These are phyloP conservation scores for Plestiodon gilberti DNA, from an alignment of 2,113 vertebrate genomes.

Conservation along the genomic window DNA sequence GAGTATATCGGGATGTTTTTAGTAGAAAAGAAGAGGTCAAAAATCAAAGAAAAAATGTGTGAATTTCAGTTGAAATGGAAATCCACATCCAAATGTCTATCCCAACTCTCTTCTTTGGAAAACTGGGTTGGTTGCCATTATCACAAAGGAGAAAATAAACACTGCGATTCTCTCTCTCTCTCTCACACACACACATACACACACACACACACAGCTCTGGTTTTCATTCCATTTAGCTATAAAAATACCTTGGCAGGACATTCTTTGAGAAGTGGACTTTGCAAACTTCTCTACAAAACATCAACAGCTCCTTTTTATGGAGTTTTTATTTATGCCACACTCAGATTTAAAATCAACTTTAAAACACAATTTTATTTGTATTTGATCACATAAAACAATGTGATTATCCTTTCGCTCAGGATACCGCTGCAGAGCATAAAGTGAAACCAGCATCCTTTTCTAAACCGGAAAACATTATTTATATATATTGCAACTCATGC, in stretches of 20 bases:
- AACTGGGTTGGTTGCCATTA: not conserved
- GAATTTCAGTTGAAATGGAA: too few species aligned
- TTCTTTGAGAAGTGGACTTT: slow-evolving; percentile 49
- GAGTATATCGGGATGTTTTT: too few species aligned
- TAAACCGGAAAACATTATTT: slow-evolving; percentile 3
- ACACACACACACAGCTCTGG: slow-evolving; percentile 34
- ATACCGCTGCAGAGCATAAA: slow-evolving; percentile 13
- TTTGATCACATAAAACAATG: slow-evolving; percentile 52
- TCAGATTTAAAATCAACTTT: slow-evolving; percentile 52
- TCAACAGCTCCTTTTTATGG: slow-evolving; percentile 30
- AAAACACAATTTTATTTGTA: slow-evolving; percentile 40
- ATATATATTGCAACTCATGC: not conserved
- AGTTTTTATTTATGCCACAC: slow-evolving; percentile 21
- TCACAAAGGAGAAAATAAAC: not conserved
- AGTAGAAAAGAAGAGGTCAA: too few species aligned
- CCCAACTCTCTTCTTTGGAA: not conserved
- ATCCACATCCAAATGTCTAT: not conserved
- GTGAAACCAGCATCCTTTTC: slow-evolving; percentile 37
- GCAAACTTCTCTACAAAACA: slow-evolving; percentile 30
- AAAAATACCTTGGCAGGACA: slow-evolving; percentile 49
- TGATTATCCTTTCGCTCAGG: not conserved
- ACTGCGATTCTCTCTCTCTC: not conserved
- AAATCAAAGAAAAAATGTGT: too few species aligned
- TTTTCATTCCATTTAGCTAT: slow-evolving; percentile 39
- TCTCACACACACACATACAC: not conserved